Evolutionary conservation across 2,797 vertebrate genomes (phyloP), one percentile per base, ranked within the genome.

Genomic region (Podargus strigoides): DNA sequence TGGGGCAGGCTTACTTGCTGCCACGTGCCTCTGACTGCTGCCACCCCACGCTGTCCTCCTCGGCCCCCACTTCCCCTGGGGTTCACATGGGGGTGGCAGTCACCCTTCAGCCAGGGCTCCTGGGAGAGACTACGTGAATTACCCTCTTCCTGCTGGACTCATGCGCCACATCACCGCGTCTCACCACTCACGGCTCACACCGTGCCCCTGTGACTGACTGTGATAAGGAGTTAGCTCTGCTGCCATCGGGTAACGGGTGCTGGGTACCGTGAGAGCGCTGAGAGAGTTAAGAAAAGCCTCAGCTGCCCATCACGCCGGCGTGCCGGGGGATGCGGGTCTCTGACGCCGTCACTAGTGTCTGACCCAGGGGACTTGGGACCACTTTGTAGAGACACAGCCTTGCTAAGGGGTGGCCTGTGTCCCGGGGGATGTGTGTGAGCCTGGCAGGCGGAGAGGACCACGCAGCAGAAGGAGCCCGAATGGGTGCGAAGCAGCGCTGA

Each of bases 171-270:
- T n/a, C 47, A 49, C 52, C 36, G 58, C 60, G 32, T n/a, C 68
- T 66, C 55, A 26, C 42, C 55, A 2, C 50, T 64, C 73, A 34
- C 44, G 16, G 32, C 49, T 60, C 74, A 46, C 50, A 16, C 16
- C 2, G 9, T 23, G 49, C 28, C 63, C n/a, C 42, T 68, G 26
- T 42, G 49, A 21, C 41, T 0, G 1, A 53, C 76, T 74, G 53
- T 47, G 22, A 42, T 6, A 47, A n/a, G 74, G 32, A 67, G 56
- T 55, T 24, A 9, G 28, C 46, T 87, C 63, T 0, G 4, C 37
- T 58, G 5, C 26, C 9, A 4, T 1, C 4, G 27, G 11, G 17
- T 53, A 44, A 64, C 28, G 9, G 0, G 5, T 9, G 8, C 1
- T 4, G 32, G 27, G 47, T 50, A n/a, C 59, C 44, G 14, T 12